These are phyloP conservation scores for Chascanopsetta lugubris DNA, from an alignment of 2,113 vertebrate species.

Conservation along the genomic window DNA sequence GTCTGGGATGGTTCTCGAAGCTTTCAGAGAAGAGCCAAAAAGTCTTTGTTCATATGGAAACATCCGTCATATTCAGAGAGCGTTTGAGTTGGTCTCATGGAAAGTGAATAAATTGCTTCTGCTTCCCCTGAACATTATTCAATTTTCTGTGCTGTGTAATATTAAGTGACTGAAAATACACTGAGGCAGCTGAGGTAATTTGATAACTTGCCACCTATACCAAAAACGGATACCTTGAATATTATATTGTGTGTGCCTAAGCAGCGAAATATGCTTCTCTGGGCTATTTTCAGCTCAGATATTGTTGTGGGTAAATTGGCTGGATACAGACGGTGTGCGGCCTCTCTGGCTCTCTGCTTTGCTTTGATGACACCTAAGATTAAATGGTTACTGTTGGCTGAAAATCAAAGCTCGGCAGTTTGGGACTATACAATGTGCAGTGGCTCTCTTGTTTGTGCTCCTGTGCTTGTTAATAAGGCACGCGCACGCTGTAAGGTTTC, in stretches of 20 bases:
- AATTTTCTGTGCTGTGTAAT: slow-evolving; percentile 65
- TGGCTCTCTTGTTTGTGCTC: not conserved
- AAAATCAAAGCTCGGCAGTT: slow-evolving; percentile 66
- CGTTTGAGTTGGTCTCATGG: slow-evolving; percentile 41
- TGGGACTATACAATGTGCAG: slow-evolving; percentile 1
- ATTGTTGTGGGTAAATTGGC: slow-evolving; percentile 72
- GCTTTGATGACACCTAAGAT: slow-evolving; percentile 73
- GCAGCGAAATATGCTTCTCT: slow-evolving; percentile 67
- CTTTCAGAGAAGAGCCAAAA: slow-evolving; percentile 25
- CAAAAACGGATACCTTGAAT: slow-evolving; percentile 67
- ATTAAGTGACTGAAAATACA: slow-evolving; percentile 61
- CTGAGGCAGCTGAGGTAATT: slow-evolving; percentile 45
- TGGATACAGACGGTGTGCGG: slow-evolving; percentile 65
- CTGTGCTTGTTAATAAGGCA: not conserved
- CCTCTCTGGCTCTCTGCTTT: slow-evolving; percentile 46
- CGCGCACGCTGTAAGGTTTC: not conserved
- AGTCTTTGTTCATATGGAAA: slow-evolving; percentile 31
- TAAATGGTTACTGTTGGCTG: slow-evolving; percentile 63
- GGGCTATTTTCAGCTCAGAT: slow-evolving; percentile 63
- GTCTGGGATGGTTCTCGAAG: slow-evolving; percentile 18
- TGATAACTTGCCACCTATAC: slow-evolving; percentile 62
- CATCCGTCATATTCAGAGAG: slow-evolving; percentile 35
- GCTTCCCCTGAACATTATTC: slow-evolving; percentile 67
- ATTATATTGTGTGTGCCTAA: slow-evolving; percentile 72
- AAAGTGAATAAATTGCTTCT: slow-evolving; percentile 56